These are phyloP conservation scores for Hemicrepidius hirtus DNA, from an alignment of 2,888 invertebrate species.

Conservation along the genomic window DNA sequence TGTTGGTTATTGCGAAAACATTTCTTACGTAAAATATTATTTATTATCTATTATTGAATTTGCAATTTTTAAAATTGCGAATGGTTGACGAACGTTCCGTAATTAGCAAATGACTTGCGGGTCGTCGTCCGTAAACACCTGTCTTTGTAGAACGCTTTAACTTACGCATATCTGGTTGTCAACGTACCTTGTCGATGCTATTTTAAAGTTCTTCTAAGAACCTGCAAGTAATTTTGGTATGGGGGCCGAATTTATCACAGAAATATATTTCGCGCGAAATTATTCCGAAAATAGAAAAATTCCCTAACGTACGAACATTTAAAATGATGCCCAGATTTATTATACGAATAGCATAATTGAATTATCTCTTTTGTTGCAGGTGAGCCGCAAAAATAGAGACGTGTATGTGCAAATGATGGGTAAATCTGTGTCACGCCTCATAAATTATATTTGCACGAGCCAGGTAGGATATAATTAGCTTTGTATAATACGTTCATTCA, in stretches of 20 bases:
- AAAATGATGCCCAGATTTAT: no score
- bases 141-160: constrained; percentile 50
- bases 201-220: constrained; percentile 40
- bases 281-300: no score
- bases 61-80: constrained; percentile 2
- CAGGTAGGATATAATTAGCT: constrained; percentile 47
- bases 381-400: constrained; percentile 28
- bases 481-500: constrained; percentile 42
- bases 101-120: constrained; percentile 53
- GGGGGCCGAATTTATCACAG: constrained; percentile 2
- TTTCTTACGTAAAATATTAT: no score
- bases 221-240: constrained; percentile 35
- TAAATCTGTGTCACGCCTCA: constrained; percentile 43
- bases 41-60: not conserved
- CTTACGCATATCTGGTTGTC: constrained; percentile 48
- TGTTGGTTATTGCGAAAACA: no score
- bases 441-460: constrained; percentile 47
- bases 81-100: constrained; percentile 47
- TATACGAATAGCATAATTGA: not conserved
- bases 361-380: constrained; percentile 36
- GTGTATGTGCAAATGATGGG: constrained; percentile 24
- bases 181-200: constrained; percentile 48
- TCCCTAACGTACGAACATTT: no score
- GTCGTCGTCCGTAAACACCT: constrained; percentile 58
- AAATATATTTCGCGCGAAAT: not conserved